phyloP scores from a whole-genome alignment of 2,888 invertebrate genomes.

The Drosophila paramelanica region DNA sequence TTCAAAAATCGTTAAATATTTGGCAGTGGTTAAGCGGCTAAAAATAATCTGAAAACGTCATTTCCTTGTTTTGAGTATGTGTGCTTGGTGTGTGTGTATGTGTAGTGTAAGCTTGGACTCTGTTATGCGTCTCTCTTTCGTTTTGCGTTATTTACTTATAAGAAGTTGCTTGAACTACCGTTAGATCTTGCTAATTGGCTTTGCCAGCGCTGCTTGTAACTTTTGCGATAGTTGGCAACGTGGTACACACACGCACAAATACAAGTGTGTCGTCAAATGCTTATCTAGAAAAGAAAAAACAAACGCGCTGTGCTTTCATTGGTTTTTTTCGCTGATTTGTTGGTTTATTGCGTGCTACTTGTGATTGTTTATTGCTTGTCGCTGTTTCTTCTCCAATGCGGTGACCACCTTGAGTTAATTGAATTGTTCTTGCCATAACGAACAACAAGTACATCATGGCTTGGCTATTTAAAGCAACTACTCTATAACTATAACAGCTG shows the following conservation, averaged over 20 bases:
- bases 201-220: slow-evolving; percentile 49
- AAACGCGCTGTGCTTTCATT: slow-evolving; percentile 44
- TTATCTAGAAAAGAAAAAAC: slow-evolving; percentile 37
- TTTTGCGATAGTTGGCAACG: slow-evolving; percentile 54
- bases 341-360: slow-evolving; percentile 55
- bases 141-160: slow-evolving; percentile 55
- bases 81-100: slow-evolving; percentile 2
- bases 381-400: neutral
- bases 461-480: slow-evolving; percentile 24
- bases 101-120: slow-evolving; percentile 42
- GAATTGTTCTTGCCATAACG: slow-evolving; percentile 43
- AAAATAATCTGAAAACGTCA: slow-evolving; percentile 78
- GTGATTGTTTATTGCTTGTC: slow-evolving; percentile 49
- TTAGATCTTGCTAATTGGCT: slow-evolving; percentile 71
- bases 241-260: slow-evolving; percentile 9
- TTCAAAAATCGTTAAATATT: slow-evolving; percentile 66
- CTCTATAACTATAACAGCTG: slow-evolving; percentile 5
- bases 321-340: slow-evolving; percentile 36
- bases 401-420: slow-evolving; percentile 61
- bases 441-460: slow-evolving; percentile 23
- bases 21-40: slow-evolving; percentile 50
- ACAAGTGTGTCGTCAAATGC: slow-evolving; percentile 33
- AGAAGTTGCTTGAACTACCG: slow-evolving; percentile 74
- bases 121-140: slow-evolving; percentile 50
- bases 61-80: slow-evolving; percentile 59